These are phyloP conservation scores for Colistium nudipinnis DNA, from an alignment of 2,113 vertebrate genomes.

Conservation along the genomic window DNA sequence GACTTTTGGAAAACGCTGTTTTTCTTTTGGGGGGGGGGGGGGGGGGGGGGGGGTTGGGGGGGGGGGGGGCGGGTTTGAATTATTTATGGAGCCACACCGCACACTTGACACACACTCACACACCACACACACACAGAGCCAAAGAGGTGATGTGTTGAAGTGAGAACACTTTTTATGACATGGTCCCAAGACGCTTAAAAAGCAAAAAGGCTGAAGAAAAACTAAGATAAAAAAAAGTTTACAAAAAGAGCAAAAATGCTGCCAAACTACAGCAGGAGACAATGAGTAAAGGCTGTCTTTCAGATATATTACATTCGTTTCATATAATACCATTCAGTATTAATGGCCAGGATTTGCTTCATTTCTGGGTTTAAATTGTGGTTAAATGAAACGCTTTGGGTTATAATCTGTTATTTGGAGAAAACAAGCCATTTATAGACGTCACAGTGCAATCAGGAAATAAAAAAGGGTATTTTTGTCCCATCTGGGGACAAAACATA, in stretches of 20 bases:
- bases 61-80: not conserved
- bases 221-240: not conserved
- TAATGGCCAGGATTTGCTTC: too few relatives aligned
- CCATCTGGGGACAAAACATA: too few relatives aligned
- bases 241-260: not conserved
- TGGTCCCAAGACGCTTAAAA: not conserved
- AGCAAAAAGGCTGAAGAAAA: not conserved
- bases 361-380: too few relatives aligned
- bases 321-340: too few relatives aligned
- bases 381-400: too few relatives aligned
- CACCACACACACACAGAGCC: not conserved
- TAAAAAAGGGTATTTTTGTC: too few relatives aligned
- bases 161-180: slow-evolving; percentile 10
- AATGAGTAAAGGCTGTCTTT: too few relatives aligned
- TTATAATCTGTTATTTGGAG: too few relatives aligned
- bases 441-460: too few relatives aligned
- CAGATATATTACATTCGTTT: too few relatives aligned
- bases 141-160: not conserved
- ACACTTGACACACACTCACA: not conserved
- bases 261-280: not conserved
- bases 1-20: slow-evolving; percentile 28
- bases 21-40: not conserved
- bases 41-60: not conserved
- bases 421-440: too few relatives aligned
- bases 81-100: slow-evolving; percentile 30